Base-by-base conservation (phyloP, 2,888 invertebrate species). In the Beris chalybata region DNA sequence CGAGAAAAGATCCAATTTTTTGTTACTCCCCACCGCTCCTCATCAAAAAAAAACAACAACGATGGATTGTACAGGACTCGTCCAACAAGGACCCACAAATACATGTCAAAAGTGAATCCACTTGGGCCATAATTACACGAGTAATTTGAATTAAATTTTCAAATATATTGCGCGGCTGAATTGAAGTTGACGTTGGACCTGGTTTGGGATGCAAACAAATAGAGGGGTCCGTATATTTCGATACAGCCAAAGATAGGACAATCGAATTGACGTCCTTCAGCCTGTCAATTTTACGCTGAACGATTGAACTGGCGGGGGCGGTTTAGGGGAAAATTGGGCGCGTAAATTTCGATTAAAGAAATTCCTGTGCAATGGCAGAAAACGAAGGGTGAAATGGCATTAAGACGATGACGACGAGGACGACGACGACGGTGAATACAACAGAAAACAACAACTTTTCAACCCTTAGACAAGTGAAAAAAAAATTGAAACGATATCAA, bases 331-430 rank as follows among this genome's bases (percentile, higher is more conserved):
- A 61, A 61, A 61, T 61, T 50, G 61, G 61, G 61, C 52, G 61
- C 65, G 53, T 56, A 53, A 68, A 68, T 68, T 68, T 68, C 68
- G 68, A 68, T 68, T 68, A 68, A 63, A 61, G 52, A 63, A 68
- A 68, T 68, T 68, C 68, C 63, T 57, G 48, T 43, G 56, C 52
- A 38, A n/a, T 56, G 61, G 44, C n/a, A 29, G 15, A 56, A 56
- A 43, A 38, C 29, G 63, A 32, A 13, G 45, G 48, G 48, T 15
- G 32, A 47, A 30, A 7, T 7, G 30, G 47, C 30, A 52, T 38
- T 22, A 45, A 67, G 52, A 55, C 45, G 55, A 66, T 47, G 55
- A n/a, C 7, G 65, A 47, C 65, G 55, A 13, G 7, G 11, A 6
- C 65, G 55, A 13, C n/a, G 11, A 6, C 48, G 12, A 65, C 11